Percentiles rank a stretch among this genome's conserved stretches.
phyloP scores from a whole-genome alignment of 2,888 invertebrate species.

The Caenorhabditis sp. region DNA sequence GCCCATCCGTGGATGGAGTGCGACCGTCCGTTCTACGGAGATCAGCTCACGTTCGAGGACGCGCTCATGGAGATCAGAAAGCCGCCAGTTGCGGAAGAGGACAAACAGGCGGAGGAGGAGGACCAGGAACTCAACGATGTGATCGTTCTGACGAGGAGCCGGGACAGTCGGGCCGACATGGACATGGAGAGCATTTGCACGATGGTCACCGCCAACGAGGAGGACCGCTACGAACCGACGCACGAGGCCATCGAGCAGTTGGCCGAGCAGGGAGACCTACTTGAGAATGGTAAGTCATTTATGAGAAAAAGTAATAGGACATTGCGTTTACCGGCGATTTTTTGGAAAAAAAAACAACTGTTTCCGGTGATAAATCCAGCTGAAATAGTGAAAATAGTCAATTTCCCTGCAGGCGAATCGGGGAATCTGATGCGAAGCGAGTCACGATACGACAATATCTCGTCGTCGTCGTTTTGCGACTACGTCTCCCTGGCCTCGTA shows the following conservation, averaged over 20 bases:
- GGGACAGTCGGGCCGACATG: slow-evolving; percentile 33
- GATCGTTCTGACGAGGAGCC: slow-evolving; percentile 49
- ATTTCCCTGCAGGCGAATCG: slow-evolving; percentile 35
- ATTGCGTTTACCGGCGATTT: background rate
- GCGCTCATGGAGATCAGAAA: slow-evolving; percentile 57
- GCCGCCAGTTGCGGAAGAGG: slow-evolving; percentile 25
- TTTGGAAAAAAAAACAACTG: slow-evolving; percentile 1
- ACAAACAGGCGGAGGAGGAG: slow-evolving; percentile 54
- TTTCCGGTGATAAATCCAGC: background rate
- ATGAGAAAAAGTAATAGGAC: background rate
- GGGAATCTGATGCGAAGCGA: slow-evolving; percentile 60
- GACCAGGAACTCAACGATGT: slow-evolving; percentile 63
- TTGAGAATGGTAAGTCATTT: slow-evolving; percentile 27
- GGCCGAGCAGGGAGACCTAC: slow-evolving; percentile 3
- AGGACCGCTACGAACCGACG: slow-evolving; percentile 45
- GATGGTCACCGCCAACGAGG: slow-evolving; percentile 61
- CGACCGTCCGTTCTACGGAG: slow-evolving; percentile 36
- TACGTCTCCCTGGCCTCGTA: slow-evolving; percentile 60
- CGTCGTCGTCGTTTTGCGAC: slow-evolving; percentile 68
- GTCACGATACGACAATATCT: slow-evolving; percentile 70
- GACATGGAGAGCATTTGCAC: slow-evolving; percentile 58
- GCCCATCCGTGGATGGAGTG: slow-evolving; percentile 63
- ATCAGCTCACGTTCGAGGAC: slow-evolving; percentile 58
- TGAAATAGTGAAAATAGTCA: too few species aligned
- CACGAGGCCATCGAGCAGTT: slow-evolving; percentile 12